Evolutionary conservation across 37 sponge, comb jelly and placozoan species (phyloP).

Genomic region (Bolinopsis microptera): DNA sequence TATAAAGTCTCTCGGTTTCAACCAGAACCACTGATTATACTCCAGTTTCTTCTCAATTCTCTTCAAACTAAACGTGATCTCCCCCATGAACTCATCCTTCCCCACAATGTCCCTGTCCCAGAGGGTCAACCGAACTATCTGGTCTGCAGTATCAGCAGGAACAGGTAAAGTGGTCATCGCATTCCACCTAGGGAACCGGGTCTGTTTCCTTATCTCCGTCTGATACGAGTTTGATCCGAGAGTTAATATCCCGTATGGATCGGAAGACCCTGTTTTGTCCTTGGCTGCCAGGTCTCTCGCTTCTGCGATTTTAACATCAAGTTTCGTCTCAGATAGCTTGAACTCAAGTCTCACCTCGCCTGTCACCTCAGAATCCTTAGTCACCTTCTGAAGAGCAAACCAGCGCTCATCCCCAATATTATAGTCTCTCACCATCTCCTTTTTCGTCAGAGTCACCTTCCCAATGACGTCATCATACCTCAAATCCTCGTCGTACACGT

Average conservation of each 20-base stretch:
- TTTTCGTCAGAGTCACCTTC: constrained; percentile 17
- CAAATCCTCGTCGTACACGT: constrained; percentile 76
- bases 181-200: constrained; percentile 40
- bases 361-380: constrained; percentile 41
- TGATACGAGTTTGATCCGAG: constrained; percentile 41
- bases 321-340: constrained; percentile 10
- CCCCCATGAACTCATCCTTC: constrained; percentile 49
- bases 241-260: constrained; percentile 72
- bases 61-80: background rate
- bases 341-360: constrained; percentile 49
- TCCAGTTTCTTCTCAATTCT: constrained; percentile 4
- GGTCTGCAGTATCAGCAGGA: background rate
- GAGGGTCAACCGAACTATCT: constrained; percentile 9
- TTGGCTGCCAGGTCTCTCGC: constrained; percentile 78
- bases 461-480: constrained; percentile 51
- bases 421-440: constrained; percentile 45
- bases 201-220: constrained; percentile 32
- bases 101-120: constrained; percentile 43
- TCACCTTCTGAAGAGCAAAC: constrained; percentile 30
- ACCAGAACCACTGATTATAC: constrained; percentile 49
- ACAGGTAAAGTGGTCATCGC: constrained; percentile 30
- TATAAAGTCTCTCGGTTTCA: background rate
- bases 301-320: constrained; percentile 29
- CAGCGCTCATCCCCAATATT: background rate
- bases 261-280: constrained; percentile 71